Conservation (phyloP, 1,140 invertebrate species). For the Drosophila truncata region DNA sequence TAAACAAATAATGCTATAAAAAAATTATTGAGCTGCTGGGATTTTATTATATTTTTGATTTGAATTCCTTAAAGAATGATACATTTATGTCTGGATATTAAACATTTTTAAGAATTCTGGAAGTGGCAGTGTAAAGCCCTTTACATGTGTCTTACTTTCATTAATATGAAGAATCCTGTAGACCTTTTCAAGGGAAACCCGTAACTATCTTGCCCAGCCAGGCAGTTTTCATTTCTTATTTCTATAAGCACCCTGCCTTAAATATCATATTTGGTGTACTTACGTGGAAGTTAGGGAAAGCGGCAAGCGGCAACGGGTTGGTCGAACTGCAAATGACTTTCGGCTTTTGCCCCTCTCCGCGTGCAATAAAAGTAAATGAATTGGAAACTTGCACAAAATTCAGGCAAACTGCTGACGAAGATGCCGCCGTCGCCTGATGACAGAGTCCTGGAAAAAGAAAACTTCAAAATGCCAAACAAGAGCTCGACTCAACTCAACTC, state of each 20-base stretch:
- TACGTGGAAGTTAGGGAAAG: conserved; percentile 29
- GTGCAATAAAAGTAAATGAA: conserved; percentile 81
- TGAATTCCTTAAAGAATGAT: not conserved
- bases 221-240: conserved; percentile 30
- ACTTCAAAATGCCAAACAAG: conserved; percentile 50
- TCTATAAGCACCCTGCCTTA: conserved; percentile 1
- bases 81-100: not conserved
- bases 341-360: conserved; percentile 27
- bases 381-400: conserved; percentile 80
- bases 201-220: conserved; percentile 21
- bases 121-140: not conserved
- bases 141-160: not conserved
- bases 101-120: too few species aligned
- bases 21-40: not conserved
- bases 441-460: conserved; percentile 29
- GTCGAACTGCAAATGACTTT: conserved; percentile 79
- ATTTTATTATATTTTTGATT: not conserved
- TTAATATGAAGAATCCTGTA: not conserved
- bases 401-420: conserved; percentile 60
- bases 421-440: conserved; percentile 43
- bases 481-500: conserved; percentile 9
- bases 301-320: conserved; percentile 59
- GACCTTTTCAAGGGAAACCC: not conserved
- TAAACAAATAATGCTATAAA: not conserved
- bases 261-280: conserved; percentile 31